These are phyloP conservation scores for Otocyon megalotis DNA, from an alignment of 2,113 vertebrate species.

Conservation along the genomic window DNA sequence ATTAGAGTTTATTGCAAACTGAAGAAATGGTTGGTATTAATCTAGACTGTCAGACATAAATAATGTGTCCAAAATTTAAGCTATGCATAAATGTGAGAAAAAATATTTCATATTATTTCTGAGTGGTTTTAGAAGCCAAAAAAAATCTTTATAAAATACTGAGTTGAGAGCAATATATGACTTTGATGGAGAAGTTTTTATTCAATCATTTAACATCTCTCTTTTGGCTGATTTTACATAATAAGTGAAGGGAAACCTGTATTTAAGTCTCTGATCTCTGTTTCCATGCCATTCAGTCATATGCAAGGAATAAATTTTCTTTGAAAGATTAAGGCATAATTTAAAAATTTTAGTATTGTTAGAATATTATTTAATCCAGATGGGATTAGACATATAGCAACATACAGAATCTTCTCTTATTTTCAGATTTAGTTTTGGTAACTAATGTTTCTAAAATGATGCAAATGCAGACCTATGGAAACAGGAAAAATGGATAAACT, in stretches of 20 bases:
- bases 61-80: neutral
- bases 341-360: neutral
- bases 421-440: constrained; percentile 11
- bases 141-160: neutral
- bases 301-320: neutral
- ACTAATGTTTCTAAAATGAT: neutral
- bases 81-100: neutral
- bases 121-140: neutral
- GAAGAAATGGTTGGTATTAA: neutral
- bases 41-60: neutral
- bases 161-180: neutral
- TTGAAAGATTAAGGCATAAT: neutral
- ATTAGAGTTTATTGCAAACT: neutral
- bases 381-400: neutral
- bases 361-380: neutral
- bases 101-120: constrained; percentile 22
- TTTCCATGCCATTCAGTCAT: neutral
- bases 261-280: neutral
- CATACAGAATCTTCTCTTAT: neutral
- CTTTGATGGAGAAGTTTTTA: neutral
- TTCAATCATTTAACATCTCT: neutral
- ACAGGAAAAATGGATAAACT: neutral
- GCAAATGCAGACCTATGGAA: neutral
- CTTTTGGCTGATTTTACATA: neutral
- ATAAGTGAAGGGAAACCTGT: neutral